Evolutionary conservation across 2,113 vertebrate genomes (phyloP), one percentile per base, ranked within the genome.

Genomic region (Nycticebus coucang): DNA sequence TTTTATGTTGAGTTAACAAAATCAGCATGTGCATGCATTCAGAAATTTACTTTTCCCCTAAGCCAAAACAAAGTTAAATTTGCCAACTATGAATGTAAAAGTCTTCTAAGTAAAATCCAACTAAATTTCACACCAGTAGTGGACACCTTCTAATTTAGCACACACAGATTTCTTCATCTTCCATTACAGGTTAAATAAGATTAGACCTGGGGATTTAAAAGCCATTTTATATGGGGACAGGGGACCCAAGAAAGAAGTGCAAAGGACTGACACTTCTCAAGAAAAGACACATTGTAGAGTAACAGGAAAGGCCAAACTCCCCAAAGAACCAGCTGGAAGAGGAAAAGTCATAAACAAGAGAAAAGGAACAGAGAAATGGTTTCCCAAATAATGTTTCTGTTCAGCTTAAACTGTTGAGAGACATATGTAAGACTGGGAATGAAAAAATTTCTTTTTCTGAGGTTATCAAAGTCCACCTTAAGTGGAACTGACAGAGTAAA

Each of bases 1-100:
- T 97, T 97, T 98, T 97, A 98, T 98, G 97, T 98, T 97, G 96
- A 95, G 85, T 97, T 97, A 98, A 95, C 82, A 94, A 97, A 96
- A 98, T 98, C 89, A 97, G 97, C 84, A 96, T 93, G 93, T 84
- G 97, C 87, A 97, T 89, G 96, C 92, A 98, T 82, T 97, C 79
- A 97, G 93, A 97, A 94, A 97, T 97, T 86, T 94, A 97, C 0
- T 90, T 97, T 97, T 89, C 91, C 79, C 53, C 81, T 98, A 98
- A 55, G 95, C 93, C 89, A 97, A 9, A 95, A 94, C 41, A 45
- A 97, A 95, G 95, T 95, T 94, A 98, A 97, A 96, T 95, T 87
- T 92, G 94, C 87, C 81, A 97, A 92, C 68, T 95, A 93, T 62
- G 53, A 93, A 87, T 86, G 93, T 59, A 92, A 96, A 96, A 97